Evolutionary conservation across 2,797 vertebrate genomes (phyloP), one percentile per base, ranked within the genome.

Genomic region (Pempheris klunzingeri): DNA sequence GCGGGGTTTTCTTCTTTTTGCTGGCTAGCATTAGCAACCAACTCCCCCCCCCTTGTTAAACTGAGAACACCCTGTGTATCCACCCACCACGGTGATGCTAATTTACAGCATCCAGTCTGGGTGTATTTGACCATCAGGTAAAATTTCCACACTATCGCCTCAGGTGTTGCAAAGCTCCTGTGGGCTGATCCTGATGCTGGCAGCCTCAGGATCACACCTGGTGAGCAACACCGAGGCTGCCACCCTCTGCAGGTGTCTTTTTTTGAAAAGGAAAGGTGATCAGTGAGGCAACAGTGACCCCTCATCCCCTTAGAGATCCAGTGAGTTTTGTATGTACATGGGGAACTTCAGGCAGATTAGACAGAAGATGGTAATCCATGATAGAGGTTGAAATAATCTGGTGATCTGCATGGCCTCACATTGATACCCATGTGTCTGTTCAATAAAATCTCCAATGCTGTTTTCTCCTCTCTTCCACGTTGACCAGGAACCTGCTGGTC

Each of bases 401-500:
- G n/a, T 72, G 11, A 50, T 77, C 78, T 73, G 9, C 52, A 59
- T 76, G 54, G 55, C 69, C 63, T 81, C 52, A 20, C 58, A 20
- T 3, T 74, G 50, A 77, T 66, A 32, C 76, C 77, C 84, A 58
- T 80, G 77, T 71, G 62, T 74, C 44, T 53, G n/a, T 18, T 74
- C 38, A 74, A 53, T 83, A 46, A 84, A 85, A 63, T 78, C 53
- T 86, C 62, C 79, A 82, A 70, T 74, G 71, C 76, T 90, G 63
- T 91, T 85, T 71, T 87, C 69, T 85, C 71, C 78, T 87, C 69
- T 90, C 74, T 59, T 22, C 69, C 60, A 64, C n/a, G 70, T 86
- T 88, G 85, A 84, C 62, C 90, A 93, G 90, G 88, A 90, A 86
- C 82, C 88, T 76, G 87, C 91, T 84, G 90, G 90, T 92, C 88